phyloP scores from a whole-genome alignment of 2,797 vertebrate genomes.

The Rhynchonycteris naso region DNA sequence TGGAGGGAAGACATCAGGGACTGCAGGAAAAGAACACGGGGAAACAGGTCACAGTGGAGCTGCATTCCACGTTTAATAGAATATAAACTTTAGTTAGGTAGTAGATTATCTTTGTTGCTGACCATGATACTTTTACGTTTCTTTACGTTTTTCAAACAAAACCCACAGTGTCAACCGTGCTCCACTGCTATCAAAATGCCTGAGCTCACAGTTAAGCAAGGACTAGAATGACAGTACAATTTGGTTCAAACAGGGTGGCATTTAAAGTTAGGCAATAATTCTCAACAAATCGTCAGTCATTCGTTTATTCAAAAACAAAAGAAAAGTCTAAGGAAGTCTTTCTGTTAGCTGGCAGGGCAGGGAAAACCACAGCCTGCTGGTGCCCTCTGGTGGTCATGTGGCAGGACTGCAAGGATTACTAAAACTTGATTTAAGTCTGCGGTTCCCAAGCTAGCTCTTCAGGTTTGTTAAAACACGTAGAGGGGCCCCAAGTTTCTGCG shows the following conservation, averaged over 20 bases:
- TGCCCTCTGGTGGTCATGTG: conserved; percentile 26
- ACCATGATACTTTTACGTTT: neutral
- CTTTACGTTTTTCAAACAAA: neutral
- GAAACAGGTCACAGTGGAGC: neutral
- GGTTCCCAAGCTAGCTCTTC: neutral
- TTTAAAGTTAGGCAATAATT: neutral
- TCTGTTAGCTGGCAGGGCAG: neutral
- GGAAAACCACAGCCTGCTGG: conserved; percentile 22
- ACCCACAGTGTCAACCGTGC: fast-evolving
- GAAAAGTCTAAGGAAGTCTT: neutral
- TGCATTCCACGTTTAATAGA: neutral
- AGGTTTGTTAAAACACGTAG: neutral
- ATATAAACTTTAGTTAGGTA: neutral
- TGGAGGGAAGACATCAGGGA: neutral
- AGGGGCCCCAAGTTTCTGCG: neutral
- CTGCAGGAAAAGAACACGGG: neutral
- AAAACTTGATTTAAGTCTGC: fast-evolving
- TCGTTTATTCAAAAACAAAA: neutral
- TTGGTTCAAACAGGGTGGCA: neutral
- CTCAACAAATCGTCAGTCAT: neutral
- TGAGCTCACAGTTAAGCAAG: neutral
- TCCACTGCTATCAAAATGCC: neutral
- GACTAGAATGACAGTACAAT: neutral
- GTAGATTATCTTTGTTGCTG: neutral
- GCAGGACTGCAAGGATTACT: neutral